These are phyloP conservation scores for Smittia aterrima DNA, from an alignment of 2,888 invertebrate species.

Conservation along the genomic window DNA sequence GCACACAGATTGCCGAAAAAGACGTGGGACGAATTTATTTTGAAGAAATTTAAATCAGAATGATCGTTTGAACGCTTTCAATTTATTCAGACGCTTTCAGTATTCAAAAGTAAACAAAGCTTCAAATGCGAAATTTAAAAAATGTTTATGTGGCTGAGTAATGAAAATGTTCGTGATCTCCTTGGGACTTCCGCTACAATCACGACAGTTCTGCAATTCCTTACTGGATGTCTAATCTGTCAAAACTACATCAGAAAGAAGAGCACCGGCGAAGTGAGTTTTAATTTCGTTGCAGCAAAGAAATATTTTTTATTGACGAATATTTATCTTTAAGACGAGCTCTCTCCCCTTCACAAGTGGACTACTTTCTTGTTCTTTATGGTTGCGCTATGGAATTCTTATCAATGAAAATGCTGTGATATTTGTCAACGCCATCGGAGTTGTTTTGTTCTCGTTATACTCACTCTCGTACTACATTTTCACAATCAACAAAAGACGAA, in stretches of 20 bases:
- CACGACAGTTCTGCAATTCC: conserved; percentile 77
- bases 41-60: too few species aligned
- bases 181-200: conserved; percentile 61
- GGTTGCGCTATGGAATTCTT: conserved; percentile 76
- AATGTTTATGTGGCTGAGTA: conserved; percentile 4
- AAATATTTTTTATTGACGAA: background rate
- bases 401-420: conserved; percentile 70
- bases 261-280: conserved; percentile 64
- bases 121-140: too few species aligned
- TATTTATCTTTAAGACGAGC: background rate
- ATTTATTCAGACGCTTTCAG: too few species aligned
- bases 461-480: conserved; percentile 69
- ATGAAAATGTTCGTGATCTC: conserved; percentile 39
- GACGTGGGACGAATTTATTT: too few species aligned
- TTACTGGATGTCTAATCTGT: conserved; percentile 81
- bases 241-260: conserved; percentile 70
- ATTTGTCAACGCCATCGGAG: conserved; percentile 73
- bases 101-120: too few species aligned
- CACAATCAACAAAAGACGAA: conserved; percentile 66
- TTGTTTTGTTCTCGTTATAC: conserved; percentile 68
- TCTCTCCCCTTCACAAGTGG: conserved; percentile 20
- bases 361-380: conserved; percentile 64
- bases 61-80: too few species aligned
- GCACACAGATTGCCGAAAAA: background rate
- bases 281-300: background rate